Evolutionary conservation across 2,113 vertebrate genomes (phyloP).

Genomic region (Pelvicachromis taeniatus): DNA sequence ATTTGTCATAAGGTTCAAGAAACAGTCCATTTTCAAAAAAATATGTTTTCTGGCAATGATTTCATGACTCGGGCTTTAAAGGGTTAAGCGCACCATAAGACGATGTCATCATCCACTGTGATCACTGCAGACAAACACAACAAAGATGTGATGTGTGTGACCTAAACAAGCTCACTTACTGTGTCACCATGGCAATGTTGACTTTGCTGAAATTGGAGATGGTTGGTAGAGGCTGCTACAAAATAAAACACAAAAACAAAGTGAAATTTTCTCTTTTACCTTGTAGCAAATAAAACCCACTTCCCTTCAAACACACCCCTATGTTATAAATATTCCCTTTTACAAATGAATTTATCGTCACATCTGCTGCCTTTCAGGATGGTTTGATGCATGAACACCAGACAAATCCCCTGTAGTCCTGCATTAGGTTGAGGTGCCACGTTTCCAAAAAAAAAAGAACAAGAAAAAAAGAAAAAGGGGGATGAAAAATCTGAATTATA

Average conservation of each 20-base stretch:
- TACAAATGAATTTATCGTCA: conserved; percentile 27
- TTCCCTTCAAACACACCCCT: background rate
- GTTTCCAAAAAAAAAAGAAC: conserved; percentile 69
- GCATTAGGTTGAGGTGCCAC: conserved; percentile 81
- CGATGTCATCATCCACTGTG: background rate
- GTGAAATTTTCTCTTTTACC: background rate
- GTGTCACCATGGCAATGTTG: background rate
- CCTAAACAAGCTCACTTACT: background rate
- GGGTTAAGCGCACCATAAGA: background rate
- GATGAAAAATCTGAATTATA: conserved; percentile 81
- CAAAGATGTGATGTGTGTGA: background rate
- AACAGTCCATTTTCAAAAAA: background rate
- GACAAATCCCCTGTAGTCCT: conserved; percentile 61
- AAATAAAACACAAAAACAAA: background rate
- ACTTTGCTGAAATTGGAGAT: background rate
- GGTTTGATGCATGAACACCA: conserved; percentile 17
- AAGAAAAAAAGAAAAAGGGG: conserved; percentile 32
- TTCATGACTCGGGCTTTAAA: background rate
- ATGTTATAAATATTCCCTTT: background rate
- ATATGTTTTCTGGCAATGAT: background rate
- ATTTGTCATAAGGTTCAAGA: background rate
- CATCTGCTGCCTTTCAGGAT: background rate
- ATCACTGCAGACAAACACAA: background rate
- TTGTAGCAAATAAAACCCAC: background rate
- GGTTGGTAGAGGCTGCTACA: background rate